Base-by-base conservation (phyloP, 2,888 invertebrate genomes). In the Drosophila recens region DNA sequence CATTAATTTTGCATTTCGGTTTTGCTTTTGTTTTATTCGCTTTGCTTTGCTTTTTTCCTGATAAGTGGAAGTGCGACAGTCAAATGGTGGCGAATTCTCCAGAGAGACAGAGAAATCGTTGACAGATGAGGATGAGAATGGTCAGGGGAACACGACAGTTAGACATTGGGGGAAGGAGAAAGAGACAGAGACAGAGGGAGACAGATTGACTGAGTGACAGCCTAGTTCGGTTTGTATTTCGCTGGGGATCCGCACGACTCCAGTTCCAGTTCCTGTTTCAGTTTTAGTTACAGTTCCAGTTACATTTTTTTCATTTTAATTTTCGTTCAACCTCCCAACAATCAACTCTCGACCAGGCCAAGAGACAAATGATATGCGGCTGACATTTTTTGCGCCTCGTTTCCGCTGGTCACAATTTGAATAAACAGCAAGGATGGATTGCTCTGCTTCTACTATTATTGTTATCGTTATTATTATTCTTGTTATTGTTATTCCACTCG, bases 1-100 rank as follows among this genome's bases (percentile, higher is more conserved):
- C 83, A 85, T 88, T 88, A 83, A 85, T 86, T 85, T 80, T 72
- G 79, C 76, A 86, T 88, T 79, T 88, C 61, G 76, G 74, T 34
- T 72, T 75, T 54, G 45, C 68, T 80, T 79, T 72, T 67, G 72
- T 65, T 63, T 67, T 42, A 33, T 13, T 38, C n/a, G 46, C 57
- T 45, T 36, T 45, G 53, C 40, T 15, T 30, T 48, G 27, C 30
- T n/a, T 13, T 30, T 51, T 8, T 48, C n/a, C 68, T 63, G 79
- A 79, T 81, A 81, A 72, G 65, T 64, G 70, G 40, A 70, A 77
- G 53, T 52, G 77, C 58, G 78, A 66, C 77, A 75, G 57, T 20
- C 61, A 56, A 53, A 45, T 36, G 54, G 27, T 15, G 49, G 10
- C 17, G 38, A 30, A 5, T 9, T 17, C 13, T 27, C 11, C 42